Conservation (phyloP, 2,113 vertebrate genomes). For the Carollia perspicillata region DNA sequence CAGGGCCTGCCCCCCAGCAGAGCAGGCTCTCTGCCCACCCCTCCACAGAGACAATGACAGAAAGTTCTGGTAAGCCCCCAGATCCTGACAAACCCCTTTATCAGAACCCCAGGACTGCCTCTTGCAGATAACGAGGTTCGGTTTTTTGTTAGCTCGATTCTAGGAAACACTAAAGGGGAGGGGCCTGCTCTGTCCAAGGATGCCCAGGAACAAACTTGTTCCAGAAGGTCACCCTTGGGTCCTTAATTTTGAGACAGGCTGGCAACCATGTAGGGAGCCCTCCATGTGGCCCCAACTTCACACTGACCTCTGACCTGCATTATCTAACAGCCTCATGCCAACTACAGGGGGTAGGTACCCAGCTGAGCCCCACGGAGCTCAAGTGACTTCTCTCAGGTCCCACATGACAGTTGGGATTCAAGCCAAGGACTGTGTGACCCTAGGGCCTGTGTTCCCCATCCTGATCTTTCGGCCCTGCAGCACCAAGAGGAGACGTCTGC, state of each 20-base stretch:
- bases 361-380: neutral
- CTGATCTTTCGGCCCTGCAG: accelerated
- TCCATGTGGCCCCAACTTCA: neutral
- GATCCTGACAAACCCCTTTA: neutral
- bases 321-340: neutral
- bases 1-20: neutral
- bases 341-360: neutral
- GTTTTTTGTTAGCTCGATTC: constrained; percentile 38
- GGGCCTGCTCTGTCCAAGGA: neutral
- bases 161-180: neutral
- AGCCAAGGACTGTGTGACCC: neutral
- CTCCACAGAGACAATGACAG: neutral
- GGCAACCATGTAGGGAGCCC: accelerated
- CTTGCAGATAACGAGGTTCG: neutral
- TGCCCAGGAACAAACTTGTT: neutral
- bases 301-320: neutral
- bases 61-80: neutral
- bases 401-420: neutral
- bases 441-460: neutral
- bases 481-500: neutral
- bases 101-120: neutral
- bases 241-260: neutral
- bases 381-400: neutral
- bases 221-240: neutral
- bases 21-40: neutral